phyloP scores from a whole-genome alignment of 1,140 invertebrate genomes.

The Heliconius melpomene region DNA sequence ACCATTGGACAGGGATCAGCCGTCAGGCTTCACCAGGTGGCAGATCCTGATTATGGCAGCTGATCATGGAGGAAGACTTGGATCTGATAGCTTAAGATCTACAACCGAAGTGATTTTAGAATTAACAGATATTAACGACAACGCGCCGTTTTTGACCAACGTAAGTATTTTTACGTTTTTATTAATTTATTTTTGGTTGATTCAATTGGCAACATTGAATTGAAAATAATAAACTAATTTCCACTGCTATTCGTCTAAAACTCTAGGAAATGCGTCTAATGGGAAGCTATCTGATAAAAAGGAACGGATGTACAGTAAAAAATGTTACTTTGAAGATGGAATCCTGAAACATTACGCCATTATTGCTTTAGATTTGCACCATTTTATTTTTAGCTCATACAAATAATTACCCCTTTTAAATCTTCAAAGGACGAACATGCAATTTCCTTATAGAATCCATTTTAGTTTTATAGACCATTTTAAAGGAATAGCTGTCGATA shows the following conservation, averaged over 20 bases:
- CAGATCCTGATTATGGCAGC: conserved; percentile 91
- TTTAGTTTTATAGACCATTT: conserved; percentile 52
- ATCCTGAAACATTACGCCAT: conserved; percentile 21
- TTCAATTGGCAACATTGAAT: background rate
- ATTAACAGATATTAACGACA: conserved; percentile 93
- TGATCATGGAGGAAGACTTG: conserved; percentile 86
- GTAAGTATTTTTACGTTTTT: conserved; percentile 73
- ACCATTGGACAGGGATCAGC: conserved; percentile 92
- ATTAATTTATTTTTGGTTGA: background rate
- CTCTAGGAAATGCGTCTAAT: conserved; percentile 25
- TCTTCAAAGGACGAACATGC: conserved; percentile 43
- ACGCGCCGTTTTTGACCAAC: conserved; percentile 91
- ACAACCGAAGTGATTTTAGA: conserved; percentile 88
- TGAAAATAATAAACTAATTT: background rate
- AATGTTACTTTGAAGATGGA: conserved; percentile 23
- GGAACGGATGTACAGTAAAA: conserved; percentile 22
- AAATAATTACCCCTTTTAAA: conserved; percentile 37
- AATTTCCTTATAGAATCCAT: conserved; percentile 49
- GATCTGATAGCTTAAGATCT: conserved; percentile 82
- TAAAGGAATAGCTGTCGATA: conserved; percentile 55
- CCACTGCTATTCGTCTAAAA: conserved; percentile 1
- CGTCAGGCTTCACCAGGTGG: conserved; percentile 90
- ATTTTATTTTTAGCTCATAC: conserved; percentile 26
- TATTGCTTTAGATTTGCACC: conserved; percentile 28
- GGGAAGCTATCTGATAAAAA: conserved; percentile 21